These are phyloP conservation scores for Nematolebias whitei DNA, from an alignment of 2,113 vertebrate genomes.

Conservation along the genomic window DNA sequence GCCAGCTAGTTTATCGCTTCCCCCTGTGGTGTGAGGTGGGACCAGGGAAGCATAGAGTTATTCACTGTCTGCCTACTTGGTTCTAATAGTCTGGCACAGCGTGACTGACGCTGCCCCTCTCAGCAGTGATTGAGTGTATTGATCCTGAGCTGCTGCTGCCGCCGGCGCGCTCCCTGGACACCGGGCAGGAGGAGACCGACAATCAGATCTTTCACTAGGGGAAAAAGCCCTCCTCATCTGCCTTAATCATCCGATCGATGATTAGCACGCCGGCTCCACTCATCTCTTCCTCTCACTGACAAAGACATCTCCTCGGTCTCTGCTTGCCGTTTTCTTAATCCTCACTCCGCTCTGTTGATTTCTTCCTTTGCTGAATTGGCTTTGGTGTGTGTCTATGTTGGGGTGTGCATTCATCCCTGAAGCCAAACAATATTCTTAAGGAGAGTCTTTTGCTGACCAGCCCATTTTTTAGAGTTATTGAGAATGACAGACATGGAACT, in stretches of 20 bases:
- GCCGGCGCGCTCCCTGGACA: slow-evolving; percentile 77
- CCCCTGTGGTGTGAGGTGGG: slow-evolving; percentile 80
- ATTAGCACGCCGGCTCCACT: slow-evolving; percentile 85
- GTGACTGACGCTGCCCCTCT: slow-evolving; percentile 90
- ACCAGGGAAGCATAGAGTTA: slow-evolving; percentile 86
- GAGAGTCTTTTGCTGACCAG: slow-evolving; percentile 48
- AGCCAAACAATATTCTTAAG: slow-evolving; percentile 21
- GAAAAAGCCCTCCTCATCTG: slow-evolving; percentile 92
- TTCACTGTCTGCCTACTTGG: slow-evolving; percentile 91
- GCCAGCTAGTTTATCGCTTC: slow-evolving; percentile 82
- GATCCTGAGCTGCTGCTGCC: slow-evolving; percentile 81
- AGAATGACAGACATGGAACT: slow-evolving; percentile 32
- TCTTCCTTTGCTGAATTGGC: not conserved
- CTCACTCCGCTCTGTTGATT: slow-evolving; percentile 63
- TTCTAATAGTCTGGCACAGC: slow-evolving; percentile 90
- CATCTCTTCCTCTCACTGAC: slow-evolving; percentile 81
- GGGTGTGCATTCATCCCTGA: not conserved
- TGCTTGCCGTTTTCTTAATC: slow-evolving; percentile 39
- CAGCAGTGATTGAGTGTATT: slow-evolving; percentile 92
- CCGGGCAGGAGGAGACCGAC: slow-evolving; percentile 85
- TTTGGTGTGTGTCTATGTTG: slow-evolving; percentile 3
- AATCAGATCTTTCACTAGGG: slow-evolving; percentile 92
- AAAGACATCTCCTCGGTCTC: slow-evolving; percentile 77
- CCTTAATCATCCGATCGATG: slow-evolving; percentile 97
- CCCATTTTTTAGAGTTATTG: slow-evolving; percentile 40